Evolutionary conservation across 2,113 vertebrate species (phyloP), one percentile per base, ranked within the genome.

Genomic region (Dipodomys ordii): DNA sequence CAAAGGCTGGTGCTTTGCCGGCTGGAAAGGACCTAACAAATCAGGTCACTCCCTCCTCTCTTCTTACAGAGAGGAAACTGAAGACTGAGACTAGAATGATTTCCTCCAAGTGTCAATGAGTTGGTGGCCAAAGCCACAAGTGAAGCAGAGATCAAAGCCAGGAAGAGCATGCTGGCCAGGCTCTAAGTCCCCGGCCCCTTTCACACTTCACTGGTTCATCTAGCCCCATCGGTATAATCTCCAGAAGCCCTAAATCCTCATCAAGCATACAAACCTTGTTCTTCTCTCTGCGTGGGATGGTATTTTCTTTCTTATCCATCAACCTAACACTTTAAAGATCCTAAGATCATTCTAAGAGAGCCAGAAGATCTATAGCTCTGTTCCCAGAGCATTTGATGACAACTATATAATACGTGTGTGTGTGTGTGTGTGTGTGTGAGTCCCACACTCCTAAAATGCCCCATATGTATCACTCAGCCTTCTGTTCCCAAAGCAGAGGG

Each of bases 1-100:
- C 90, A 93, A 96, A 96, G 92, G 57, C 82, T 76, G 19, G 3
- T 20, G 65, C 77, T 83, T 89, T 91, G 78, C 80, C 86, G 78
- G 57, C n/a, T 91, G 96, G 87, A 94, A 94, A 32, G 39, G 44
- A 89, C 32, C 62, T 87, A 83, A 90, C 60, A 88, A 94, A 87
- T 67, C 81, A 90, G 92, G 92, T 85, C 95, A 88, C 9, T 84
- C 73, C 77, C 87, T 57, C 67, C 53, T 86, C 89, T 84, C 83
- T 83, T 28, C 94, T 84, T 82, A 90, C 67, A 85, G 65, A 74
- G 83, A 93, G 60, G 78, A 82, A 89, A 92, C 35, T 71, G 76
- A 84, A 87, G 81, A 64, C 39, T 62, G 39, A 89, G 30, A 35
- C 78, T 67, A 49, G 78, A 95, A 81, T 22, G 49, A 78, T 22